Conservation (phyloP, 2,797 vertebrate species). For the Uromys caudimaculatus region DNA sequence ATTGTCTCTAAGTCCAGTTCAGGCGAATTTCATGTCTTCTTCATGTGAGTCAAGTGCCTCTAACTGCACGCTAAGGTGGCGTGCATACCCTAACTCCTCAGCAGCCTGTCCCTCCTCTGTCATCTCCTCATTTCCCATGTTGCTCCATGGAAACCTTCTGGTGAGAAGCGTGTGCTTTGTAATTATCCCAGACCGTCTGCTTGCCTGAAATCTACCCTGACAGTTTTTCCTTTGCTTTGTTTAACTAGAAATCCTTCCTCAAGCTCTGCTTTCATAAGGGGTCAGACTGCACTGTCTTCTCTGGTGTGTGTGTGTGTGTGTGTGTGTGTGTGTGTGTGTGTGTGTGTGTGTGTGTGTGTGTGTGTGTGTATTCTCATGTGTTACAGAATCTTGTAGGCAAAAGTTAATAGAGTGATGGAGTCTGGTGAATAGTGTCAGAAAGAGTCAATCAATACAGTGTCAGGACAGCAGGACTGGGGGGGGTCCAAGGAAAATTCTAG, state of each 20-base stretch:
- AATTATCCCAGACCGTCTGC: slow-evolving; percentile 83
- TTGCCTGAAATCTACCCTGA: slow-evolving; percentile 82
- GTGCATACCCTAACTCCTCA: background rate
- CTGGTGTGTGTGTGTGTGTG: background rate
- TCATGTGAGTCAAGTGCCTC: background rate
- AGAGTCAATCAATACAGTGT: background rate
- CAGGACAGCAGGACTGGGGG: background rate
- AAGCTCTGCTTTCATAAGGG: slow-evolving; percentile 63
- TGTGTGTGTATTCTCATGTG: background rate
- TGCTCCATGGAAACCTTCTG: slow-evolving; percentile 46
- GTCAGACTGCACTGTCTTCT: slow-evolving; percentile 26
- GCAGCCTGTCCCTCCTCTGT: slow-evolving; percentile 1
- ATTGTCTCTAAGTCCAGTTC: background rate
- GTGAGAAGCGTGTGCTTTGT: slow-evolving; percentile 80
- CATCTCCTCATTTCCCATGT: background rate
- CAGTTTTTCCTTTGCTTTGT: slow-evolving; percentile 83
- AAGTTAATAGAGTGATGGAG: slow-evolving; percentile 15
- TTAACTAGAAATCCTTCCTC: slow-evolving; percentile 82
- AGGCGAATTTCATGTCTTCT: background rate
- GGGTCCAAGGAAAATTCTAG: slow-evolving; percentile 21
- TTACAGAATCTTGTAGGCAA: slow-evolving; percentile 50
- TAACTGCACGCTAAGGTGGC: background rate
- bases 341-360: too few relatives aligned
- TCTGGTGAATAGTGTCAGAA: slow-evolving; percentile 31
- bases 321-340: too few relatives aligned